Percentiles rank a stretch among this genome's conserved stretches.
These are phyloP conservation scores for Noctua fimbriata DNA, from an alignment of 2,888 invertebrate genomes.

Conservation along the genomic window DNA sequence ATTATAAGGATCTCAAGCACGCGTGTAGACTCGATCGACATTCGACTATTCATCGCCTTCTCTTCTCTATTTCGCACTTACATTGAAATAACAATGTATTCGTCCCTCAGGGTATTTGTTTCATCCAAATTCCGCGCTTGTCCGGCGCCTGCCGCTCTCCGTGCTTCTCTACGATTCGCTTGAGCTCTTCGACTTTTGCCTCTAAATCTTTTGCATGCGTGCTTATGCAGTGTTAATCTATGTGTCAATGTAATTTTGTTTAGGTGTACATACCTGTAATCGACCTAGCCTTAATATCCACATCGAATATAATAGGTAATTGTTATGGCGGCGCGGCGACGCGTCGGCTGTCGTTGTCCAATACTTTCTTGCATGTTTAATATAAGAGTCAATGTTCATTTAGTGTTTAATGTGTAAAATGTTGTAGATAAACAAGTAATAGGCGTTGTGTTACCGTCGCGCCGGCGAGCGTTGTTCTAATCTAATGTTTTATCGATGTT, in stretches of 20 bases:
- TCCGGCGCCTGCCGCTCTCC: conserved; percentile 55
- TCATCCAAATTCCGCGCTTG: conserved; percentile 89
- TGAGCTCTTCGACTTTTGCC: conserved; percentile 81
- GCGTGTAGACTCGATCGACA: conserved; percentile 80
- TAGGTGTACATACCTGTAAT: conserved; percentile 85
- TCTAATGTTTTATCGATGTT: conserved; percentile 86
- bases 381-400: conserved; percentile 83
- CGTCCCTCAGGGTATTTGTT: conserved; percentile 79
- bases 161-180: conserved; percentile 66
- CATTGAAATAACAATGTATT: conserved; percentile 90
- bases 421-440: conserved; percentile 67
- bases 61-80: conserved; percentile 82
- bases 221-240: conserved; percentile 85
- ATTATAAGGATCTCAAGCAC: conserved; percentile 84
- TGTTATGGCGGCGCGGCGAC: conserved; percentile 72
- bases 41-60: conserved; percentile 64
- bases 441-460: conserved; percentile 70
- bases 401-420: conserved; percentile 82
- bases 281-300: conserved; percentile 89
- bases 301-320: conserved; percentile 88
- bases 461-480: conserved; percentile 79
- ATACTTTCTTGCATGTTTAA: conserved; percentile 87
- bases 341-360: conserved; percentile 75
- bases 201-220: conserved; percentile 89
- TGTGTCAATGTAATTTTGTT: conserved; percentile 82